Evolutionary conservation across 2,888 invertebrate species (phyloP).

Genomic region (Rugalucina vietnamica): DNA sequence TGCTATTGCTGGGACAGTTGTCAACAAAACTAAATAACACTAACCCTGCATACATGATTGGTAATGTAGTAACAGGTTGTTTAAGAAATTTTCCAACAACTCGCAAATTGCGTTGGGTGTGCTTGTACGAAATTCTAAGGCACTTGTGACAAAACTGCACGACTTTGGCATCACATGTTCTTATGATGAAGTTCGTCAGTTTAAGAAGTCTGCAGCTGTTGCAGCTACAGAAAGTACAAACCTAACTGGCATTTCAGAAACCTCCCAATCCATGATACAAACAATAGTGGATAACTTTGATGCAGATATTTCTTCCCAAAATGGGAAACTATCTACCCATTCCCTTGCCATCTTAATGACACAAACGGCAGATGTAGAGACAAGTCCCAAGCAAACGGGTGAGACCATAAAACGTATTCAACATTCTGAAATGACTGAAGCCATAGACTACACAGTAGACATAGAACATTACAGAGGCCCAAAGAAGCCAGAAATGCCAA

Average conservation of each 20-base stretch:
- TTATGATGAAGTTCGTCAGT: neutral
- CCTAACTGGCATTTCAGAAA: neutral
- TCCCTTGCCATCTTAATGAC: neutral
- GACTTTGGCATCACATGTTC: neutral
- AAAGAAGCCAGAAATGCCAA: neutral
- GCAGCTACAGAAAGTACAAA: neutral
- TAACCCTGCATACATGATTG: neutral
- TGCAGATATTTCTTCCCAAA: neutral
- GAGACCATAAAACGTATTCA: neutral
- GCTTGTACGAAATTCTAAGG: conserved; percentile 23
- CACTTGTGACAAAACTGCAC: neutral
- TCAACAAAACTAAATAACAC: neutral
- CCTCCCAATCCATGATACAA: neutral
- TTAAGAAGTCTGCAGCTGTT: neutral
- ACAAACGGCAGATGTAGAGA: neutral
- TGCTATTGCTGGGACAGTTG: neutral
- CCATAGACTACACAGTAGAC: neutral
- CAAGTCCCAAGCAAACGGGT: neutral
- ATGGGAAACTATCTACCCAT: neutral
- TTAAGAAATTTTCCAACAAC: neutral
- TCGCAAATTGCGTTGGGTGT: conserved; percentile 2
- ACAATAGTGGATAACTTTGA: neutral
- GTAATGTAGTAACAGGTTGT: neutral
- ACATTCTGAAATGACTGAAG: neutral
- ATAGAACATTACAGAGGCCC: neutral